Conservation (phyloP, 2,113 vertebrate species). For the Daboia siamensis region DNA sequence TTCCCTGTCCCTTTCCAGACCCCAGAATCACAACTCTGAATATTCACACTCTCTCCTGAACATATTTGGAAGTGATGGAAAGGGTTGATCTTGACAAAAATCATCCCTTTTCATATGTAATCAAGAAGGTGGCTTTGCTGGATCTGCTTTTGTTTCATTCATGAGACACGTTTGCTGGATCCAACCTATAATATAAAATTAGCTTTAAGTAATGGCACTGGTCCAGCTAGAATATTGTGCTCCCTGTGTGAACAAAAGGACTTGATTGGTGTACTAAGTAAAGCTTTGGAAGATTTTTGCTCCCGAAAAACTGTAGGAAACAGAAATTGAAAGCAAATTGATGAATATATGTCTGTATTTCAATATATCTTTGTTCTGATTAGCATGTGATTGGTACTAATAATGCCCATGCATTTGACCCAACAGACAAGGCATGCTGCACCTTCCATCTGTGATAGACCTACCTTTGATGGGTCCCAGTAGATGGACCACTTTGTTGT, state of each 20-base stretch:
- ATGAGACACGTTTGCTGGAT: background rate
- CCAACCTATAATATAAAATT: background rate
- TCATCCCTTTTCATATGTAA: background rate
- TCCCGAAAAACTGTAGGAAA: background rate
- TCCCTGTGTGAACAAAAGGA: background rate
- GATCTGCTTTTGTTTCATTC: background rate
- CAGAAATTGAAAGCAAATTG: background rate
- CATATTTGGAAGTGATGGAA: background rate
- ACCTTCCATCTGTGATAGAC: background rate
- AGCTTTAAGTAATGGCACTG: background rate
- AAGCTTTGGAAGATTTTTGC: background rate
- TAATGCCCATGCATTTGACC: background rate
- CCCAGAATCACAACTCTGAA: background rate
- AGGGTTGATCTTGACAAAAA: background rate
- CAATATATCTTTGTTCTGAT: background rate
- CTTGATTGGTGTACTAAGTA: background rate
- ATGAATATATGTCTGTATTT: background rate
- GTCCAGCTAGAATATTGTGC: background rate
- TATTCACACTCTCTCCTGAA: background rate
- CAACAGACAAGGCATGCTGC: background rate
- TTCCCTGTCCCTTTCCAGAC: background rate
- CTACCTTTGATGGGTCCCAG: background rate
- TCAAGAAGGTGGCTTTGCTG: background rate
- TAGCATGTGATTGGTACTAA: background rate
- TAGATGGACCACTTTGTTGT: background rate